Evolutionary conservation across 2,888 invertebrate species (phyloP).

Genomic region (Graphium colonna): DNA sequence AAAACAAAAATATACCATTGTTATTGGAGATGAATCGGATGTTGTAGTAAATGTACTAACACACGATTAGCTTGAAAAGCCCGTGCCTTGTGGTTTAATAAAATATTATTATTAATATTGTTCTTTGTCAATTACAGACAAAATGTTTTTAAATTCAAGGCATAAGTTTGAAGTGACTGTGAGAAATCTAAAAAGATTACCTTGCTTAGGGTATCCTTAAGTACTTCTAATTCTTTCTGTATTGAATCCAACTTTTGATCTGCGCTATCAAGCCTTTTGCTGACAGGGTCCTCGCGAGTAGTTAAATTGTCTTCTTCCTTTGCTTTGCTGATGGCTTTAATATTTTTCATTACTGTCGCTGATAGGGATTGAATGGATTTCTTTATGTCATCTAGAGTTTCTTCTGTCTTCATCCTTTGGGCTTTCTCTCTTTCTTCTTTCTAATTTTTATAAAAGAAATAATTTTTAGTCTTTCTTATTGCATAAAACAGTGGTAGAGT

Average conservation of each 20-base stretch:
- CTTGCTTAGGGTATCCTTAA: slow-evolving; percentile 61
- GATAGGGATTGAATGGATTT: slow-evolving; percentile 52
- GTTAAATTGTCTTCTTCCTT: slow-evolving; percentile 51
- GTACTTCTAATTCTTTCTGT: slow-evolving; percentile 51
- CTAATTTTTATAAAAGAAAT: too few relatives aligned
- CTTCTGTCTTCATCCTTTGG: slow-evolving; percentile 82
- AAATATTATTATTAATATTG: slow-evolving; percentile 1
- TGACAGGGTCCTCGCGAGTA: slow-evolving; percentile 44
- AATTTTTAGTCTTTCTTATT: too few relatives aligned
- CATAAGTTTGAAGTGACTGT: too few relatives aligned
- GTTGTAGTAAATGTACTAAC: too few relatives aligned
- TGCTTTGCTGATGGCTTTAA: slow-evolving; percentile 30
- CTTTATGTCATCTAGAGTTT: slow-evolving; percentile 71
- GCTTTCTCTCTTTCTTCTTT: slow-evolving; percentile 83
- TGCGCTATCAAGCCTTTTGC: slow-evolving; percentile 53
- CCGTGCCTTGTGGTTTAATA: too few relatives aligned
- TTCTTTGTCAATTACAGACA: too few relatives aligned
- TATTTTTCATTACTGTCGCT: slow-evolving; percentile 36
- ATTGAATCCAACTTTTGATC: slow-evolving; percentile 62
- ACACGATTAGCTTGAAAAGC: too few relatives aligned
- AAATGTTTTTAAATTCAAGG: too few relatives aligned
- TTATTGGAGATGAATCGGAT: too few relatives aligned
- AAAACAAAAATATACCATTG: too few relatives aligned
- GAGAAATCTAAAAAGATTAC: slow-evolving; percentile 41
- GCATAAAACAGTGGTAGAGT: too few relatives aligned